phyloP scores from a whole-genome alignment of 2,113 vertebrate species.

The Anser brachyrhynchus region DNA sequence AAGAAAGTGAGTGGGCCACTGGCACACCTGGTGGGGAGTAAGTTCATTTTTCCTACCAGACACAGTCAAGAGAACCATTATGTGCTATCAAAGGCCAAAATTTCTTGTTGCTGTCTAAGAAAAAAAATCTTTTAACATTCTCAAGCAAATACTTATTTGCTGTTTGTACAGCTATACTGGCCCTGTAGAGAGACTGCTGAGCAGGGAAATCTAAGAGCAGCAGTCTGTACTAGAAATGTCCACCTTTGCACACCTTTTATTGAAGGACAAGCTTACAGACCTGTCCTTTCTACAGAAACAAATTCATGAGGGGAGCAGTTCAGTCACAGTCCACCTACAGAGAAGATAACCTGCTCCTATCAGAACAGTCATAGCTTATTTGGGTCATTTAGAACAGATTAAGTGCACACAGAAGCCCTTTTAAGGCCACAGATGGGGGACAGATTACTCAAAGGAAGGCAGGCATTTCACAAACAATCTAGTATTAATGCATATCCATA shows the following conservation, averaged over 20 bases:
- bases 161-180: background rate
- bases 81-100: background rate
- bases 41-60: background rate
- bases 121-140: background rate
- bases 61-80: background rate
- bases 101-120: background rate
- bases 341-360: background rate
- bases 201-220: background rate
- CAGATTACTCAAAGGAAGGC: conserved; percentile 11
- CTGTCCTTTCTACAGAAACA: background rate
- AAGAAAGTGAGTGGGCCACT: background rate
- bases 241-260: background rate
- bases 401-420: background rate
- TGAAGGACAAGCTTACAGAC: background rate
- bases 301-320: background rate
- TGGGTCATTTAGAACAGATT: conserved; percentile 19
- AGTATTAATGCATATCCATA: background rate
- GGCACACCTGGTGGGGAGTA: background rate
- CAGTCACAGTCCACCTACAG: background rate
- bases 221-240: background rate
- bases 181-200: background rate
- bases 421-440: conserved; percentile 4
- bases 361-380: background rate
- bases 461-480: background rate
- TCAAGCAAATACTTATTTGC: background rate